Evolutionary conservation across 2,113 vertebrate species (phyloP).

Genomic region (Upupa epops): DNA sequence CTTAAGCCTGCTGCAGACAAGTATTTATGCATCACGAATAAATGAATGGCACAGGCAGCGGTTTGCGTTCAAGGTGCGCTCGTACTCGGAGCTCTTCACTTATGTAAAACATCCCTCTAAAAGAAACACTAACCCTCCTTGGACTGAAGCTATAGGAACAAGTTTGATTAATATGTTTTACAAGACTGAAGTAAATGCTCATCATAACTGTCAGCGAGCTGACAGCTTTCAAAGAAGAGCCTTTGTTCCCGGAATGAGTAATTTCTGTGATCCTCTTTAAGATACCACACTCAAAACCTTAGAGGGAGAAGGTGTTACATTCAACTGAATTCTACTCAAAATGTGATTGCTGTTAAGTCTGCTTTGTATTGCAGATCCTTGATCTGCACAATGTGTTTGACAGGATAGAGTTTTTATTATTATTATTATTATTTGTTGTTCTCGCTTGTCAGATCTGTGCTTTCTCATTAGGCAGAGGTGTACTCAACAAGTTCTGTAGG

Average conservation of each 20-base stretch:
- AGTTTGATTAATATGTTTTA: conserved; percentile 79
- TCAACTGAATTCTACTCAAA: conserved; percentile 59
- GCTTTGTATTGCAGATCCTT: conserved; percentile 32
- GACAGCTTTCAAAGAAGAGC: conserved; percentile 73
- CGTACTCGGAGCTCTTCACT: conserved; percentile 29
- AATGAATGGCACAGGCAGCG: neutral
- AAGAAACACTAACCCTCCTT: conserved; percentile 68
- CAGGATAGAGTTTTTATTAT: neutral
- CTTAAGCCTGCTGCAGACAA: conserved; percentile 21
- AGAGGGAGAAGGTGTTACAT: conserved; percentile 62
- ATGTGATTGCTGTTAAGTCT: conserved; percentile 48
- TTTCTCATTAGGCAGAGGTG: conserved; percentile 26
- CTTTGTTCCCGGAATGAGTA: conserved; percentile 75
- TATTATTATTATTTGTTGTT: neutral
- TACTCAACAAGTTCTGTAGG: neutral
- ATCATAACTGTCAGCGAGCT: conserved; percentile 75
- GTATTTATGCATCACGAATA: conserved; percentile 45
- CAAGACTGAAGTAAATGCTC: conserved; percentile 76
- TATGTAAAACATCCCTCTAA: conserved; percentile 64
- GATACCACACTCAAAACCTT: conserved; percentile 65
- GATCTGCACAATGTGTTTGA: conserved; percentile 10
- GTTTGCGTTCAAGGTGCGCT: conserved; percentile 29
- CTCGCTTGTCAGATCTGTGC: conserved; percentile 21
- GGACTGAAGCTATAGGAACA: conserved; percentile 68
- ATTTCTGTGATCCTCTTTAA: conserved; percentile 73